Evolutionary conservation across 1,140 invertebrate species (phyloP).

Genomic region (Tyrophagus putrescentiae): DNA sequence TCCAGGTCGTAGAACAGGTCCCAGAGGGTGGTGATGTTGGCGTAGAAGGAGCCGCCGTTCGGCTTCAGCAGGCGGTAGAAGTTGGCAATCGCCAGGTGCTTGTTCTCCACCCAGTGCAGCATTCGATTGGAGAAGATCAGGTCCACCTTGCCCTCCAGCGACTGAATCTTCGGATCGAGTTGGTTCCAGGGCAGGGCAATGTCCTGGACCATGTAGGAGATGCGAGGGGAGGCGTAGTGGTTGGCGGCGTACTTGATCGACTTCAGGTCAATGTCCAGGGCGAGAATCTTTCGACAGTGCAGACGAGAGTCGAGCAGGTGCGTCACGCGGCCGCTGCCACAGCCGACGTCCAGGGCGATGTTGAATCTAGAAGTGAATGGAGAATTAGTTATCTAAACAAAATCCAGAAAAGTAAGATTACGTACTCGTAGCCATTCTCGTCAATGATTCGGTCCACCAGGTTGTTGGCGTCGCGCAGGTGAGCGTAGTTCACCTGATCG

Average conservation of each 20-base stretch:
- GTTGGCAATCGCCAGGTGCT: neutral
- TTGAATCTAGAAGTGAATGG: neutral
- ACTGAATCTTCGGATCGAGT: slow-evolving; percentile 3
- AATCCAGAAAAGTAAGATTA: neutral
- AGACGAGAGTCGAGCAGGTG: neutral
- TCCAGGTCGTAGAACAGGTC: slow-evolving; percentile 14
- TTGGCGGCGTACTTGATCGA: neutral
- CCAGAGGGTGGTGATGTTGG: slow-evolving; percentile 16
- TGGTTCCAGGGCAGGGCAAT: slow-evolving; percentile 8
- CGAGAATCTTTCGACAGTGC: neutral
- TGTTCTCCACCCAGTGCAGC: slow-evolving; percentile 17
- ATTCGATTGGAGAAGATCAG: slow-evolving; percentile 17
- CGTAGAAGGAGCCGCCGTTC: neutral
- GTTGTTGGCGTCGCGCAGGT: slow-evolving; percentile 18
- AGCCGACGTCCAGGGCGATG: slow-evolving; percentile 15
- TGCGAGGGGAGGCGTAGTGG: slow-evolving; percentile 9
- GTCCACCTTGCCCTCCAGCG: slow-evolving; percentile 9
- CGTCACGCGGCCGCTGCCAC: slow-evolving; percentile 16
- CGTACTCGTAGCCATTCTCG: slow-evolving; percentile 14
- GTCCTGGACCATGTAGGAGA: neutral
- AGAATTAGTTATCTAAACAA: neutral
- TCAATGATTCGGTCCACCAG: slow-evolving; percentile 17
- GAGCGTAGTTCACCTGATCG: slow-evolving; percentile 12
- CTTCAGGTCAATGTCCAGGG: slow-evolving; percentile 14
- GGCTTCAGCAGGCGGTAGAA: slow-evolving; percentile 12